Base-by-base conservation (phyloP, 2,888 invertebrate species). In the Smittia sp. region DNA sequence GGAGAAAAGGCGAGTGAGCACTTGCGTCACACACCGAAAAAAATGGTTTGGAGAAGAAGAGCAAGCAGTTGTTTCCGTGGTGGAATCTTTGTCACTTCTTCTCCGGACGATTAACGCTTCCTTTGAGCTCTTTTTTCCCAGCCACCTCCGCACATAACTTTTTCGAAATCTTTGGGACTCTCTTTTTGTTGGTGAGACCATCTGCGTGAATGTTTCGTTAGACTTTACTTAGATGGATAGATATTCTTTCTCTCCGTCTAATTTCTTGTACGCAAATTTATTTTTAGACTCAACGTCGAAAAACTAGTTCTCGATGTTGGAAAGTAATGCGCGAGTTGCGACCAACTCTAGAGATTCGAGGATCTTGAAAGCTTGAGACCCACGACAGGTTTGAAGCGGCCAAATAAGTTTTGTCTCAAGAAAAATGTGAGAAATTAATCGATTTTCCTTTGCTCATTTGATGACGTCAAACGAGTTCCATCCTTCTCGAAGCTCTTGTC, bases 381-480 rank as follows among this genome's bases (percentile, higher is more conserved):
- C 15, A 11, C 46, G 4, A 2, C 15, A 46, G 9, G 15, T 13
- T 11, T 46, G n/a, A n/a, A n/a, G n/a, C n/a, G n/a, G 2, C n/a
- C 46, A 46, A 46, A 46, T 32, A 46, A 46, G 46, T 15, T 46
- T 46, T n/a, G n/a, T 46, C 46, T 3, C 6, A 15, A 46, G 22
- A 58, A 58, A 58, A 58, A 22, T 9, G 22, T 58, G 7, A 22
- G 22, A 58, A 20, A 22, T 9, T 7, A 18, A 58, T 58, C 58
- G 58, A 58, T 58, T 58, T 58, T 58, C 22, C 22, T 18, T 22
- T 58, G 18, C 22, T 22, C 58, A 20, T 58, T 58, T 22, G 58
- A 58, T 58, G 58, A 58, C 58, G 58, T 58, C 58, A 58, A 58
- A 58, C 58, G 46, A 6, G 32, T 32, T 32, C 32, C 32, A 46